Base-by-base conservation (phyloP, 2,113 vertebrate species). In the Oreocharis arfaki region DNA sequence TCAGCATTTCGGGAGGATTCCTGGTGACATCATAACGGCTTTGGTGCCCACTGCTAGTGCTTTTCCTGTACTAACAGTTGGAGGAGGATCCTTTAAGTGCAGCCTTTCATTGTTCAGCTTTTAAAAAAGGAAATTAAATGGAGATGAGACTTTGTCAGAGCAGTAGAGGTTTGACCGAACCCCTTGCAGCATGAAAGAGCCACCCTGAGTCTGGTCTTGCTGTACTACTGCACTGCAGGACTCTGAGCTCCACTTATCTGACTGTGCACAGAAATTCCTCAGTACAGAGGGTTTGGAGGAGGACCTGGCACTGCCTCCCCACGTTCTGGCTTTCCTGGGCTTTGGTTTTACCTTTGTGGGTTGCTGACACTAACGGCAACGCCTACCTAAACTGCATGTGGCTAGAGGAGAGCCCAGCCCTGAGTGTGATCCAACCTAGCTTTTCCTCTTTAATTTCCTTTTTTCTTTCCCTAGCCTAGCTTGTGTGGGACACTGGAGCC, bases 401-500 rank as follows among this genome's bases (percentile, higher is more conserved):
- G 96, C 89, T 61, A 97, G 96, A 97, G 94, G 84, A 97, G 82
- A 80, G 74, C 88, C 89, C 89, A 77, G 90, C 50, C 95, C 97
- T 11, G 73, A 33, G 65, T 89, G 93, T 95, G 92, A 78, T 84
- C 93, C 21, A 94, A 97, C 94, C 94, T 78, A 98, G 97, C 97
- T 98, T 97, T 97, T 97, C 88, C 96, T 97, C 97, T 98, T 97
- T 98, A 98, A 98, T 98, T 98, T 98, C 97, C 97, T 97, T 96
- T 97, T 98, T 96, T 98, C 97, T 98, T 97, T 97, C 98, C 97
- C 96, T 98, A 98, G 98, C 97, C 96, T 98, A 98, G 98, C 97
- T 98, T 98, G 96, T 98, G 97, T 98, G 98, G 97, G 98, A 98
- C 97, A 98, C 98, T 97, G 98, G 98, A 98, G 98, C 98, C 92